These are phyloP conservation scores for Strix uralensis DNA, from an alignment of 2,113 vertebrate genomes.

Conservation along the genomic window DNA sequence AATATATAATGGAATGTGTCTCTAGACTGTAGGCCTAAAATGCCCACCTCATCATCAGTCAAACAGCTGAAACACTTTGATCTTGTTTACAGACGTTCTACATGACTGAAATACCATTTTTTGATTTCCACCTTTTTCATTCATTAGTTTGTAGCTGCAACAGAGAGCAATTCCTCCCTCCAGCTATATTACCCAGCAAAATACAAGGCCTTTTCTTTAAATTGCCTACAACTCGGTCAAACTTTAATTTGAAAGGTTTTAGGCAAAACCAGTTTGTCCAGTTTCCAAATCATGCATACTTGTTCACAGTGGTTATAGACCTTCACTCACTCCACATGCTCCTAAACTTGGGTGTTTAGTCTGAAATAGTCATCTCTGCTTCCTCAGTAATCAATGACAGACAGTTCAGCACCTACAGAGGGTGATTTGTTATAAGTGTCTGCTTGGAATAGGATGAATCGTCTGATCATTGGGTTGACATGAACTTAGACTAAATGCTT, in stretches of 20 bases:
- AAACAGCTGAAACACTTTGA: not conserved
- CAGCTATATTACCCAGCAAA: not conserved
- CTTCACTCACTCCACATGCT: not conserved
- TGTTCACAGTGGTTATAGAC: not conserved
- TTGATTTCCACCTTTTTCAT: not conserved
- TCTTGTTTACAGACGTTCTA: not conserved
- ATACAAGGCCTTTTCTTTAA: not conserved
- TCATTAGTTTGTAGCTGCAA: not conserved
- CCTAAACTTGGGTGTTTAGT: not conserved
- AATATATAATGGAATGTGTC: not conserved
- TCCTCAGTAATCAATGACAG: not conserved
- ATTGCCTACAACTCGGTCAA: not conserved
- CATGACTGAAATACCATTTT: not conserved
- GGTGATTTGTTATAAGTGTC: not conserved
- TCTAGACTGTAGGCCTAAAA: not conserved
- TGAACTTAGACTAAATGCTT: not conserved
- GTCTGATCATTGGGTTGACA: not conserved
- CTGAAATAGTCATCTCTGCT: not conserved
- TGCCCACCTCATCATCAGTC: not conserved
- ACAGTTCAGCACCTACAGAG: not conserved
- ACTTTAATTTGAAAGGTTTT: not conserved
- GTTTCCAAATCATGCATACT: not conserved
- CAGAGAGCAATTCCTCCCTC: not conserved
- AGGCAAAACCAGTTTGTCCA: not conserved
- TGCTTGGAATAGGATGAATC: not conserved